phyloP scores from a whole-genome alignment of 2,888 invertebrate species.

The Agonopterix heracliana region DNA sequence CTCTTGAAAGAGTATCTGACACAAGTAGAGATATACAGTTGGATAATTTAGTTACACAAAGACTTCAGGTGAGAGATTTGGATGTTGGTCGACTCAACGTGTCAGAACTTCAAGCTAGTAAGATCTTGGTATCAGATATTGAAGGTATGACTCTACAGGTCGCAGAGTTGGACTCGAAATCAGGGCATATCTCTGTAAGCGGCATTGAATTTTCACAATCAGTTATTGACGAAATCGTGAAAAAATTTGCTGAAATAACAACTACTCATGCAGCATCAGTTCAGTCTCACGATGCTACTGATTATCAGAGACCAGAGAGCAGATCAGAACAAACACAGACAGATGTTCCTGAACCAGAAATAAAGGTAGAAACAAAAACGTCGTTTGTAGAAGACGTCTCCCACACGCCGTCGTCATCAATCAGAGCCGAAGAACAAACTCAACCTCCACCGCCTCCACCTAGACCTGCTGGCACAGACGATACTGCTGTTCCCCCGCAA shows the following conservation, averaged over 20 bases:
- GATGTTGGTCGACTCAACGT: constrained; percentile 88
- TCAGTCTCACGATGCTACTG: constrained; percentile 25
- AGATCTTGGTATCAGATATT: constrained; percentile 87
- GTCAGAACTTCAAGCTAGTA: constrained; percentile 85
- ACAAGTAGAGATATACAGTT: constrained; percentile 52
- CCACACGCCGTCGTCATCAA: constrained; percentile 5
- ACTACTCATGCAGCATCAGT: constrained; percentile 28
- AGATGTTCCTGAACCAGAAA: constrained; percentile 28
- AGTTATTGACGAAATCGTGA: constrained; percentile 80
- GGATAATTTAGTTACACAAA: constrained; percentile 74
- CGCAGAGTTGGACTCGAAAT: constrained; percentile 82
- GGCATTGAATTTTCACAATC: constrained; percentile 82
- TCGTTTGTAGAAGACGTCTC: constrained; percentile 13
- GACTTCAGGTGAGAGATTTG: constrained; percentile 83
- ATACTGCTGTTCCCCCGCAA: constrained; percentile 45
- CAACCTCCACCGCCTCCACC: constrained; percentile 24
- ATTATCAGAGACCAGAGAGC: constrained; percentile 35
- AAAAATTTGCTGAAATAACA: constrained; percentile 69
- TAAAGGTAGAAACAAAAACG: constrained; percentile 10
- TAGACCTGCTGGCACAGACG: constrained; percentile 33
- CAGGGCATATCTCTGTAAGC: constrained; percentile 80
- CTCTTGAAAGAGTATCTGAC: constrained; percentile 52
- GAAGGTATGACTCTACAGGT: constrained; percentile 85
- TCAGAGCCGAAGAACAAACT: constrained; percentile 13
- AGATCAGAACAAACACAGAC: constrained; percentile 66